Conservation (phyloP, 2,797 vertebrate genomes). For the Myripristis murdjan region DNA sequence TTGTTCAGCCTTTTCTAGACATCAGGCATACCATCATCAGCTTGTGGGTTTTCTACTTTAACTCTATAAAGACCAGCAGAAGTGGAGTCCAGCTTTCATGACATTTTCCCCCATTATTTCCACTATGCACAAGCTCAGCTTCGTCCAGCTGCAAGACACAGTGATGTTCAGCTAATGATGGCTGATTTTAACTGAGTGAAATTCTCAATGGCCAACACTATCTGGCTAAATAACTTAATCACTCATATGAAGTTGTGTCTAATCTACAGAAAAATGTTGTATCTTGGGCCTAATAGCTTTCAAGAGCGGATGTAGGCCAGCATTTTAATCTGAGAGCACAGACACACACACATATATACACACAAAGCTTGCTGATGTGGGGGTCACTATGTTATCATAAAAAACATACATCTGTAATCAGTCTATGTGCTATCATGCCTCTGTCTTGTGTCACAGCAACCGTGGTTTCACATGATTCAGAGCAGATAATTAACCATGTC, state of each 20-base stretch:
- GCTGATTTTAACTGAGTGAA: constrained; percentile 35
- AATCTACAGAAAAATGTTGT: constrained; percentile 41
- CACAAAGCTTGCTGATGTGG: constrained; percentile 60
- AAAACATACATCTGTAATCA: constrained; percentile 71
- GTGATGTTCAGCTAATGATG: constrained; percentile 24
- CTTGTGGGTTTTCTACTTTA: not conserved
- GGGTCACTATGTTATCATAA: constrained; percentile 70
- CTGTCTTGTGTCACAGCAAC: constrained; percentile 69
- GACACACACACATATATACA: too few relatives aligned
- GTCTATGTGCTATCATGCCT: constrained; percentile 55
- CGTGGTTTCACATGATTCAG: constrained; percentile 62
- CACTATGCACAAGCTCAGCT: not conserved
- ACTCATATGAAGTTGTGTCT: constrained; percentile 41
- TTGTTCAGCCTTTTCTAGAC: not conserved
- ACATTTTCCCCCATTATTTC: constrained; percentile 21
- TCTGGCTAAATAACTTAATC: constrained; percentile 15
- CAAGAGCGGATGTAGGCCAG: constrained; percentile 40
- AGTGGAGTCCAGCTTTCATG: not conserved
- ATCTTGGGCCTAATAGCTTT: constrained; percentile 57
- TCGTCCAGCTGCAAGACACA: constrained; percentile 29
- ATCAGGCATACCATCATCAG: not conserved
- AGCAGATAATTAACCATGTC: constrained; percentile 63
- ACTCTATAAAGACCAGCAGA: constrained; percentile 21
- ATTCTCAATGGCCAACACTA: constrained; percentile 33
- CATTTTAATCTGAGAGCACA: constrained; percentile 59